Evolutionary conservation across 37 sponge, comb jelly and placozoan species (phyloP), one percentile per base, ranked within the genome.

Genomic region (Trichoplax adhaerens): DNA sequence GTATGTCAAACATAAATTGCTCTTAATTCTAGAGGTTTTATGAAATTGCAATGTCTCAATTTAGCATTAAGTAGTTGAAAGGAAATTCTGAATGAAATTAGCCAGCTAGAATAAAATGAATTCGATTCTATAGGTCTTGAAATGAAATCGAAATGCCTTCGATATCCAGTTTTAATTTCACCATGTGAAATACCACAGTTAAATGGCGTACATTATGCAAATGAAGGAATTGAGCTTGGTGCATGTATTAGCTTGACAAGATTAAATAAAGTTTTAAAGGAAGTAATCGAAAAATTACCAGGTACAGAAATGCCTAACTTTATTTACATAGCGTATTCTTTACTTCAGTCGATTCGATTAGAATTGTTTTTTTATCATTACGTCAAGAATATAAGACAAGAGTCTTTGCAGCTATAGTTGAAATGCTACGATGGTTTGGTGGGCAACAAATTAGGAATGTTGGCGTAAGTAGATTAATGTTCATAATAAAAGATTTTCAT

Each of bases 391-490:
- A 83, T 78, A 75, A 83, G 74, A 86, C 92, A 1, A 63, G 77
- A 53, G 64, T 73, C 5, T 81, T 91, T 50, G 12, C 67, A 50
- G 92, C 92, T 72, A 29, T 91, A 1, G 62, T 86, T 55, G 87
- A 91, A 55, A 91, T 91, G 92, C 64, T 91, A 68, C 66, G 85
- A 54, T 81, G 82, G 87, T 91, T 86, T 79, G 92, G 83, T 4
- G 87, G 92, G 29, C 82, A 78, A 54, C 92, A 91, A 74, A 83
- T 91, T 55, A 75, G 87, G 56, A 91, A 91, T 75, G 79, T 86
- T 3, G 81, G 85, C 49, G 89, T 88, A 65, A 88, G 85, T 65
- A 1, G 12, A 12, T 60, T 8, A n/a, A 12, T 12, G 12, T 12
- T 60, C 10, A n/a, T n/a, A 8, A n/a, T 8, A 12, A 5, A 46